phyloP scores from a whole-genome alignment of 2,113 vertebrate genomes.

The Albula goreensis region DNA sequence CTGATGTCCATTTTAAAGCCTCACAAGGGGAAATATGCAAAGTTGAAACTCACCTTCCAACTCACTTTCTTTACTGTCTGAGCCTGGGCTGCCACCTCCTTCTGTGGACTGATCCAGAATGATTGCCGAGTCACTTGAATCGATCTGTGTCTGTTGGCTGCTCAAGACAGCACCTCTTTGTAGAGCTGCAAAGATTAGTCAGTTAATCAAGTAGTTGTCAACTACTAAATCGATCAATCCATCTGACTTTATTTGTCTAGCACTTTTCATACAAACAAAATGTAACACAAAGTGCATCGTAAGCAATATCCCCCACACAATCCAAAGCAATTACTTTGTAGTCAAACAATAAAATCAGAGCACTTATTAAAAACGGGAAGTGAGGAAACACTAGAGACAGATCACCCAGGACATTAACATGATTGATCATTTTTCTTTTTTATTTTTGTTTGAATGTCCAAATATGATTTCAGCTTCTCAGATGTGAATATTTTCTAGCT shows the following conservation, averaged over 20 bases:
- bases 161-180: background rate
- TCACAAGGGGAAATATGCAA: background rate
- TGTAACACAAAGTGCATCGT: too few species aligned
- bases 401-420: too few species aligned
- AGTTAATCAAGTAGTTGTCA: background rate
- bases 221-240: background rate
- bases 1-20: too few species aligned
- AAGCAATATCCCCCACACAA: too few species aligned
- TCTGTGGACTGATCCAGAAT: background rate
- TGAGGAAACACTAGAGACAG: too few species aligned
- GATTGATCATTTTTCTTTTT: too few species aligned
- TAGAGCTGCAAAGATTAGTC: background rate
- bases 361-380: too few species aligned
- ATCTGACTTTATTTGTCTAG: too few species aligned
- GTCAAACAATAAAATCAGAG: background rate
- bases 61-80: background rate
- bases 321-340: too few species aligned
- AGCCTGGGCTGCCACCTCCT: background rate
- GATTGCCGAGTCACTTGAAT: conserved; percentile 11
- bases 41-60: conserved; percentile 27
- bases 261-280: too few species aligned
- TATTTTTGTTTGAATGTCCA: too few species aligned
- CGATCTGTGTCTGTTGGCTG: conserved; percentile 5
- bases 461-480: background rate
- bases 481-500: conserved; percentile 1